Conservation (phyloP, 2,888 invertebrate species). For the Trissolcus brochymenae region DNA sequence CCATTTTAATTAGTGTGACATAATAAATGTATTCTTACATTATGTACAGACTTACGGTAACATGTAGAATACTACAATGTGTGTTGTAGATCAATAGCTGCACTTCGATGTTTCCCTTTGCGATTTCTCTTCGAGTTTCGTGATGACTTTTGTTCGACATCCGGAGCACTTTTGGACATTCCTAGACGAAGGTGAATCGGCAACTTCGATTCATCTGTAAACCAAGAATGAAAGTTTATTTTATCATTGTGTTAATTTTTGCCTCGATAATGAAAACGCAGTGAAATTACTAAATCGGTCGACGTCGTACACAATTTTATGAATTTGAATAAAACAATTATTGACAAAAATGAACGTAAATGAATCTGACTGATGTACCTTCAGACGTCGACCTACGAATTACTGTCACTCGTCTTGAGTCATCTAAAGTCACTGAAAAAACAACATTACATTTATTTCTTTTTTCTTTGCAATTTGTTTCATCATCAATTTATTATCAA, state of each 20-base stretch:
- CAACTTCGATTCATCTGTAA: constrained; percentile 52
- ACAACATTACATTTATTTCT: constrained; percentile 10
- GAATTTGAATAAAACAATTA: neutral
- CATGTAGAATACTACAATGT: constrained; percentile 41
- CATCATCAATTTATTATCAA: neutral
- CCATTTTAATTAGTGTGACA: constrained; percentile 14
- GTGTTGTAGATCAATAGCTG: constrained; percentile 27
- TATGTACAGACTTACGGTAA: constrained; percentile 34
- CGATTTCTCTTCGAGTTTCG: constrained; percentile 71
- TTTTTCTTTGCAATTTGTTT: neutral
- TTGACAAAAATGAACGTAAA: neutral
- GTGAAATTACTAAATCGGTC: no score
- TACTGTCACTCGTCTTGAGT: constrained; percentile 36
- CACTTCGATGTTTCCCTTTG: constrained; percentile 72
- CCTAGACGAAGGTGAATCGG: constrained; percentile 65
- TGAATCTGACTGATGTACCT: constrained; percentile 11
- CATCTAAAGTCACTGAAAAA: constrained; percentile 33
- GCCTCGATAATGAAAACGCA: no score
- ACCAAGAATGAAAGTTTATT: neutral
- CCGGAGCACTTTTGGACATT: constrained; percentile 68
- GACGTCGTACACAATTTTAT: neutral
- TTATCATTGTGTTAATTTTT: neutral
- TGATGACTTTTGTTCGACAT: constrained; percentile 67
- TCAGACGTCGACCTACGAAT: constrained; percentile 33
- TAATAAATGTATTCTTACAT: constrained; percentile 15